These are phyloP conservation scores for Corvus hawaiiensis DNA, from an alignment of 2,113 vertebrate species.

Conservation along the genomic window DNA sequence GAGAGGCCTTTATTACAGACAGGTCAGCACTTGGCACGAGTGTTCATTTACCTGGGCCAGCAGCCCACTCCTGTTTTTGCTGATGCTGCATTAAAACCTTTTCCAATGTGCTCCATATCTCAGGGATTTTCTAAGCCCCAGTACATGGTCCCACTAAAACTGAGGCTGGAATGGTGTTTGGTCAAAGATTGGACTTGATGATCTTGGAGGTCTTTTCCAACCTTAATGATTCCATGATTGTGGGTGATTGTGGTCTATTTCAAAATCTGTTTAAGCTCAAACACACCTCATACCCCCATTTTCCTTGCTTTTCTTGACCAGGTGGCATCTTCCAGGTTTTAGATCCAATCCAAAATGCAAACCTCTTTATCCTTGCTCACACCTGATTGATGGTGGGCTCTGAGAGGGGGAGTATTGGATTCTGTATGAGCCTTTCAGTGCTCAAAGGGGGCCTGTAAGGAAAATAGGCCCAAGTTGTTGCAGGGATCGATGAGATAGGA, in stretches of 20 bases:
- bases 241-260: not conserved
- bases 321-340: not conserved
- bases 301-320: not conserved
- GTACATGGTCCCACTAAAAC: not conserved
- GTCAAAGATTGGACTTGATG: not conserved
- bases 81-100: not conserved
- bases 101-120: not conserved
- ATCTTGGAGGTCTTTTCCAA: not conserved
- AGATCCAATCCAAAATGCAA: not conserved
- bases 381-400: not conserved
- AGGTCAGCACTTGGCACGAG: not conserved
- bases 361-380: not conserved
- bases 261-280: not conserved
- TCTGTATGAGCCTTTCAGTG: not conserved
- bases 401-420: fast-evolving
- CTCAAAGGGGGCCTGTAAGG: fast-evolving
- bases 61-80: not conserved
- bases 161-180: not conserved
- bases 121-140: not conserved
- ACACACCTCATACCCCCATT: not conserved
- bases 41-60: not conserved
- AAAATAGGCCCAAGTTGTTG: fast-evolving
- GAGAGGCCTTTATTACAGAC: not conserved
- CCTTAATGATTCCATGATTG: too few relatives aligned
- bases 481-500: not conserved